Base-by-base conservation (phyloP, 1,140 invertebrate genomes). In the Cyclargus thomasi region DNA sequence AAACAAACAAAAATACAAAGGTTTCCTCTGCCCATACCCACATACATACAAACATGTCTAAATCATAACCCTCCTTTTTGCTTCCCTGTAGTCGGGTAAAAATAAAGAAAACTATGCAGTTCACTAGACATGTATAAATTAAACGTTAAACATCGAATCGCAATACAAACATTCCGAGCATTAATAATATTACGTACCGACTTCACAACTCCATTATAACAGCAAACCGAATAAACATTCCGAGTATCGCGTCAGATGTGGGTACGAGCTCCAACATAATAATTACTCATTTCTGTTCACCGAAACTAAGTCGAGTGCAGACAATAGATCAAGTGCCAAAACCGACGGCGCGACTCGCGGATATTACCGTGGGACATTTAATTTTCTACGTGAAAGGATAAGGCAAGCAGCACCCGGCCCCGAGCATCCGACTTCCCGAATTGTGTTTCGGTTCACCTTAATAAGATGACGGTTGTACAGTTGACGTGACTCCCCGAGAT, bases 361-460 rank as follows among this genome's bases (percentile, higher is more conserved):
- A 85, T 85, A 85, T 87, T 83, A 83, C 84, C 71, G 73, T 74
- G 80, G 86, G 85, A 90, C 85, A 83, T 90, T 86, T 88, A 88
- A 90, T 90, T 90, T 88, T 90, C 87, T 90, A 88, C 87, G 84
- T 90, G 85, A 83, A 90, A 84, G 83, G 85, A 86, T 87, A 88
- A 86, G 80, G 81, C 82, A 70, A 77, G 79, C 72, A 76, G 83
- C 77, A 80, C 74, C 67, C 73, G 76, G 71, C 77, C 79, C 80
- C 76, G 76, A 74, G 18, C 55, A n/a, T 11, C 53, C 53, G 16
- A 11, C 53, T 16, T 57, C 64, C 39, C 64, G 69, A 71, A 74
- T 74, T 70, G 66, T 69, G 75, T 84, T 83, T 76, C 70, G 76
- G 68, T 70, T 74, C 72, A 67, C 67, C 71, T 79, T 65, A 69